Percentiles rank a stretch among this genome's conserved stretches.
These are phyloP conservation scores for Coranthus polyacanthus DNA, from an alignment of 2,797 vertebrate genomes.

Conservation along the genomic window DNA sequence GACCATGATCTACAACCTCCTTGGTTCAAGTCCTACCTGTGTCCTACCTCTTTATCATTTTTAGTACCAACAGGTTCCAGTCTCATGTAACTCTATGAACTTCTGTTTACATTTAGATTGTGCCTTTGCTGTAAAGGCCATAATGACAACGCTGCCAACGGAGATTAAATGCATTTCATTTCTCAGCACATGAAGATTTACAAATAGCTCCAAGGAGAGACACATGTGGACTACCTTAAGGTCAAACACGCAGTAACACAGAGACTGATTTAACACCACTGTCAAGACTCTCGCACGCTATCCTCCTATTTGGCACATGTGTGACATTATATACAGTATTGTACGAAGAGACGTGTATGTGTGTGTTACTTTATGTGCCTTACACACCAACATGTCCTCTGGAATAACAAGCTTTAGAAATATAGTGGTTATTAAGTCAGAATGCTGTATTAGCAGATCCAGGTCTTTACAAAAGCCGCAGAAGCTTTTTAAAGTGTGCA, in stretches of 20 bases:
- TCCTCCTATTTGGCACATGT: constrained; percentile 18
- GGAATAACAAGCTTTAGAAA: constrained; percentile 52
- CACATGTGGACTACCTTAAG: constrained; percentile 23
- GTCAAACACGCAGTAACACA: constrained; percentile 8
- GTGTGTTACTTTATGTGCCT: constrained; percentile 11
- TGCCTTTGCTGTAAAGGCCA: constrained; percentile 1
- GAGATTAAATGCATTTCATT: constrained; percentile 34
- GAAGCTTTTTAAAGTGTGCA: constrained; percentile 32
- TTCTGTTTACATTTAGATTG: constrained; percentile 1
- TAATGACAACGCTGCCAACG: constrained; percentile 31
- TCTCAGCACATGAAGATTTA: constrained; percentile 22
- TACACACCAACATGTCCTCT: constrained; percentile 22
- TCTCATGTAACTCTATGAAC: not conserved
- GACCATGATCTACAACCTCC: too few relatives aligned
- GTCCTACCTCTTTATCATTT: not conserved
- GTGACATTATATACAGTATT: constrained; percentile 9
- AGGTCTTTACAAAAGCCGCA: constrained; percentile 11
- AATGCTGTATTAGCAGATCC: constrained; percentile 36
- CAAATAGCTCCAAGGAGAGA: constrained; percentile 20
- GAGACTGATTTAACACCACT: constrained; percentile 41
- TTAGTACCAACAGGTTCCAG: not conserved
- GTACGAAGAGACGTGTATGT: not conserved
- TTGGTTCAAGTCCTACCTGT: too few relatives aligned
- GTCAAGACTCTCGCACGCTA: constrained; percentile 23
- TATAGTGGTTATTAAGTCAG: constrained; percentile 39